Evolutionary conservation across 2,797 vertebrate species (phyloP).

Genomic region (Rachycentron canadum): DNA sequence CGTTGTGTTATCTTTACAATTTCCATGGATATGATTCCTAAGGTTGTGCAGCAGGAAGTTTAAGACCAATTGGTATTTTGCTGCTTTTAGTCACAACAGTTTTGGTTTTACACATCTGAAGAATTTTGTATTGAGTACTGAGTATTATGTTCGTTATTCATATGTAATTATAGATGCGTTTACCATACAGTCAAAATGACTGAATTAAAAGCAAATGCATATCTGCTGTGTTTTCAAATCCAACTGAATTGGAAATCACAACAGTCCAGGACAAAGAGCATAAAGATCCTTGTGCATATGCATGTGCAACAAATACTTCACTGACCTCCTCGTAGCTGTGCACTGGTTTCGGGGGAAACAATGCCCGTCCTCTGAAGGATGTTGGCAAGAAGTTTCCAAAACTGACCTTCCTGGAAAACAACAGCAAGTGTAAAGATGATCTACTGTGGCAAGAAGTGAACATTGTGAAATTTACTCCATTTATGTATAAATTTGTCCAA

Average conservation of each 20-base stretch:
- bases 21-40: too few relatives aligned
- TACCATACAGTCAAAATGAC: not conserved
- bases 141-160: not conserved
- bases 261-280: not conserved
- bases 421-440: not conserved
- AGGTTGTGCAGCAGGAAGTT: too few relatives aligned
- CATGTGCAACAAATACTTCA: not conserved
- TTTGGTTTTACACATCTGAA: not conserved
- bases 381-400: constrained; percentile 79
- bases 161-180: not conserved
- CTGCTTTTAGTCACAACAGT: not conserved
- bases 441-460: too few relatives aligned
- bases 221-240: not conserved
- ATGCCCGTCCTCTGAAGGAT: constrained; percentile 65
- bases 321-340: constrained; percentile 41
- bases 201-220: not conserved
- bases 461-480: not conserved
- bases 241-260: too few relatives aligned
- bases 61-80: too few relatives aligned
- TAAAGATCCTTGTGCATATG: not conserved
- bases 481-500: too few relatives aligned
- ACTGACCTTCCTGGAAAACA: constrained; percentile 72
- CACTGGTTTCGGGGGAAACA: constrained; percentile 31
- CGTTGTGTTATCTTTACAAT: too few relatives aligned
- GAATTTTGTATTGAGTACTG: not conserved